Evolutionary conservation across 1,140 invertebrate species (phyloP).

Genomic region (Pseudoatta argentina): DNA sequence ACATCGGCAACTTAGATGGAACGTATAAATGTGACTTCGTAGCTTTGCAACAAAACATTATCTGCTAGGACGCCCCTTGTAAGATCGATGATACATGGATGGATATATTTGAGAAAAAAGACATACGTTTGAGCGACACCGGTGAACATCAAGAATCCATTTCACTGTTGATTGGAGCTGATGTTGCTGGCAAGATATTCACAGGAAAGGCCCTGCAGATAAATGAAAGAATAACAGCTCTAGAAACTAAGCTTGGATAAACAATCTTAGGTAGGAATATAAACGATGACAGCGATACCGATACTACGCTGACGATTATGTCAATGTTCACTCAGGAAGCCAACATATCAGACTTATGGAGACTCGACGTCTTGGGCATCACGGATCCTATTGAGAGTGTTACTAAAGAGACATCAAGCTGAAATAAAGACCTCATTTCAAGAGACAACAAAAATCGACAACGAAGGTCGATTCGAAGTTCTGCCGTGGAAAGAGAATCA

Average conservation of each 20-base stretch:
- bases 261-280: conserved; percentile 69
- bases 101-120: not conserved
- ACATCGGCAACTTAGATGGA: not conserved
- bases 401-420: not conserved
- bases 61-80: conserved; percentile 50
- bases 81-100: conserved; percentile 20
- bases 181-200: conserved; percentile 77
- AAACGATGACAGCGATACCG: not conserved
- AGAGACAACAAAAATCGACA: too few relatives aligned
- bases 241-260: conserved; percentile 79
- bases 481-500: too few relatives aligned
- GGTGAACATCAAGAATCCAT: too few relatives aligned
- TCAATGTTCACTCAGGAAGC: not conserved
- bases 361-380: too few relatives aligned
- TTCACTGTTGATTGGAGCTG: conserved; percentile 72
- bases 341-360: too few relatives aligned
- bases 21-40: conserved; percentile 60
- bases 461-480: too few relatives aligned
- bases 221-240: conserved; percentile 64
- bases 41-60: conserved; percentile 59
- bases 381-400: not conserved
- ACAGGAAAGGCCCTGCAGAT: conserved; percentile 70
- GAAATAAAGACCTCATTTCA: too few relatives aligned
- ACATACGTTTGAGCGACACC: not conserved
- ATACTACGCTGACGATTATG: not conserved